Base-by-base conservation (phyloP, 1,140 invertebrate species). In the Brachionus koreanus region DNA sequence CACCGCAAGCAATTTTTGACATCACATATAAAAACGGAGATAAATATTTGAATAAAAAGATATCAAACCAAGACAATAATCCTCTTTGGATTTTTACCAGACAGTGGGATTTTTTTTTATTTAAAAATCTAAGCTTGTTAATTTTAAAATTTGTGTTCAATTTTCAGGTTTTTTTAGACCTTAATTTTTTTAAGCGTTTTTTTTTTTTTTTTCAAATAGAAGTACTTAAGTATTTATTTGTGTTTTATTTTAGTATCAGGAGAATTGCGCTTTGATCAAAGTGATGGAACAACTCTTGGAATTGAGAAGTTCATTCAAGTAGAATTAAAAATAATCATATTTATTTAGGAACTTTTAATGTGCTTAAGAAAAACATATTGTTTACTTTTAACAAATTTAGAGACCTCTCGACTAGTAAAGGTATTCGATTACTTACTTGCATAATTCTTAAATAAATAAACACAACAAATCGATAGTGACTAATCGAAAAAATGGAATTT, bases 401-500 rank as follows among this genome's bases (percentile, higher is more conserved):
- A 69, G 65, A 69, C 65, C 37, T 65, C 25, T 33, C 29, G 33
- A 33, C 13, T 33, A 65, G 25, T 33, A 9, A 74, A 74, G 69
- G 69, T 74, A 74, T 74, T 25, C 69, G 16, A 74, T 74, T 74
- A 46, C 69, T 65, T 65, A 65, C 33, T 65, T 65, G 25, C 33
- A 65, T 65, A 65, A 33, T 19, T 37, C 65, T 69, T 69, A 69
- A 39, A 69, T 69, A 69, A 69, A 69, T 65, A 65, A 65, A 65
- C 25, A 65, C 33, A 37, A 69, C 65, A 69, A 69, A 19, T 69
- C 65, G 65, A 69, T 69, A 69, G 65, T 69, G 65, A 69, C 65
- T 69, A 69, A 69, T 69, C 33, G 37, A 39, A 69, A 69, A 69
- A 74, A 74, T 74, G 69, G 69, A 74, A 74, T 74, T 74, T 74